Conservation (phyloP, 2,797 vertebrate species). For the Eulemur albifrons region DNA sequence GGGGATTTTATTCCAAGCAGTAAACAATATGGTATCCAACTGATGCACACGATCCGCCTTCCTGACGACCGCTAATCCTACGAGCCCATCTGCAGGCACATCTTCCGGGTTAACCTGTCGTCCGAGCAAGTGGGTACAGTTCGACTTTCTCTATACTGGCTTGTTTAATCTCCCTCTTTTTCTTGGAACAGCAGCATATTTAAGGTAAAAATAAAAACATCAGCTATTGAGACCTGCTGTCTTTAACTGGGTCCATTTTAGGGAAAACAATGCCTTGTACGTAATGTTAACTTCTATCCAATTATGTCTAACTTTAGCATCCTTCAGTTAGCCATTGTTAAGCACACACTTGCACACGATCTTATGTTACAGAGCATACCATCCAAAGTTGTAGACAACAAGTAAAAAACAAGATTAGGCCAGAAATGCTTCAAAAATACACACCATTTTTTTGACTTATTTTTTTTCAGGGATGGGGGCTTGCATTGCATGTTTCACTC, state of each 20-base stretch:
- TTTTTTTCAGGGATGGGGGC: background rate
- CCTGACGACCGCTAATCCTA: background rate
- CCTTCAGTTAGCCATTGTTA: background rate
- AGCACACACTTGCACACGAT: background rate
- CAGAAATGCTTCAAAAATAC: background rate
- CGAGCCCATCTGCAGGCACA: background rate
- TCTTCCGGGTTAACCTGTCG: background rate
- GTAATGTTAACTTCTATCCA: background rate
- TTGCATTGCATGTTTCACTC: background rate
- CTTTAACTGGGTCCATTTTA: background rate
- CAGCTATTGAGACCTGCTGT: background rate
- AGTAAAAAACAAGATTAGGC: background rate
- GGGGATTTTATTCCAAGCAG: background rate
- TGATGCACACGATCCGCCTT: background rate
- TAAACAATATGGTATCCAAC: background rate
- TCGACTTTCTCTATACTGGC: background rate
- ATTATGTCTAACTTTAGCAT: no score
- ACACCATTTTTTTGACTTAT: background rate
- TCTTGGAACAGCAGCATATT: background rate
- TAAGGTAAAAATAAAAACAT: slow-evolving; percentile 13
- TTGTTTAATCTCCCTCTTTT: background rate
- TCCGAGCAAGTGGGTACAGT: background rate
- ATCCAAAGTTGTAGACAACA: background rate
- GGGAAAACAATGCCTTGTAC: background rate
- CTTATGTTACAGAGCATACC: background rate